phyloP scores from a whole-genome alignment of 2,797 vertebrate genomes.

The Sebastes itinus region DNA sequence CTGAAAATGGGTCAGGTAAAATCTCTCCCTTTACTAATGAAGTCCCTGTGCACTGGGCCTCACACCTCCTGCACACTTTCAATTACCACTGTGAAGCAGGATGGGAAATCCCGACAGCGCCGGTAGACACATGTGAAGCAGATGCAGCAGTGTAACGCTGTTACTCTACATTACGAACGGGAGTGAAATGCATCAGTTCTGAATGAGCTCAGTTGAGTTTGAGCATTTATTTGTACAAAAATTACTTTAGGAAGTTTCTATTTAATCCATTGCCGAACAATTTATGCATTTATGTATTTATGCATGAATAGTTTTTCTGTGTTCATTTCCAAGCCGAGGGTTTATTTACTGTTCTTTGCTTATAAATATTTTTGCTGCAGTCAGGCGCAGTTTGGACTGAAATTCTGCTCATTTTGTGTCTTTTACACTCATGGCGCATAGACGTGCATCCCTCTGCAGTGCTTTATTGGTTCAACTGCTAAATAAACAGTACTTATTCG shows the following conservation, averaged over 20 bases:
- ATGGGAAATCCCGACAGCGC: conserved; percentile 57
- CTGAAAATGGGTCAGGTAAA: conserved; percentile 71
- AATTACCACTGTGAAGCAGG: conserved; percentile 63
- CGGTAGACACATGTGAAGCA: conserved; percentile 40
- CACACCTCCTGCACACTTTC: conserved; percentile 71
- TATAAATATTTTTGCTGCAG: conserved; percentile 15
- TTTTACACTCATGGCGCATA: background rate
- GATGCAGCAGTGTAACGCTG: conserved; percentile 19
- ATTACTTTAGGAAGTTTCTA: conserved; percentile 29
- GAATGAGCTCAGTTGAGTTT: conserved; percentile 5
- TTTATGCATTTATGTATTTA: conserved; percentile 61
- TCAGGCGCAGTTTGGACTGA: conserved; percentile 10
- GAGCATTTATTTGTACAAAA: conserved; percentile 34
- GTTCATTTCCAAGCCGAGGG: conserved; percentile 21
- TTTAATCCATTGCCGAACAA: conserved; percentile 33
- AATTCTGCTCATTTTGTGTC: conserved; percentile 9
- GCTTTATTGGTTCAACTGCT: background rate
- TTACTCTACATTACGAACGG: background rate
- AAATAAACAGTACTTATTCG: background rate
- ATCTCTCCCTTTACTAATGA: conserved; percentile 71
- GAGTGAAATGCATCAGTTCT: conserved; percentile 5
- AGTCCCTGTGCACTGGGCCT: conserved; percentile 65
- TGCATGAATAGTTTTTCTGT: conserved; percentile 43
- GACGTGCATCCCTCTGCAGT: conserved; percentile 1
- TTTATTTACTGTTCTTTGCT: conserved; percentile 41